phyloP scores from a whole-genome alignment of 2,888 invertebrate genomes.

The Orchesellides sinensis region DNA sequence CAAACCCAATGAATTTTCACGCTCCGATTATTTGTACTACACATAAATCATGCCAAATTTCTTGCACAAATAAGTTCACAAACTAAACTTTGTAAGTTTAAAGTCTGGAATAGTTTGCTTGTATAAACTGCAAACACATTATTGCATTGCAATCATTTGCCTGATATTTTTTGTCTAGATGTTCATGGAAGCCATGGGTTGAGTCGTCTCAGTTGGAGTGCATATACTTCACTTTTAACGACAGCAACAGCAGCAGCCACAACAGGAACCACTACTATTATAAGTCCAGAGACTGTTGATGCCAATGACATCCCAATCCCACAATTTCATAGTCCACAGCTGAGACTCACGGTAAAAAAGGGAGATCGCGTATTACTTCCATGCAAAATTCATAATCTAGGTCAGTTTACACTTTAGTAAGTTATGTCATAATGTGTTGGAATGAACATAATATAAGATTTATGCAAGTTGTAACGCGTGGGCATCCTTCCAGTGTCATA shows the following conservation, averaged over 20 bases:
- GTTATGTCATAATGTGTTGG: neutral
- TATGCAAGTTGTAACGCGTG: too few species aligned
- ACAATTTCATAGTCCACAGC: constrained; percentile 70
- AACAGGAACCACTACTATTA: constrained; percentile 1
- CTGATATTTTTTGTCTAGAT: constrained; percentile 26
- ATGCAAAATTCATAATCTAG: constrained; percentile 84
- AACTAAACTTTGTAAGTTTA: too few species aligned
- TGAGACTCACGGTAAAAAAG: constrained; percentile 64
- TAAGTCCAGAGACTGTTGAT: constrained; percentile 40
- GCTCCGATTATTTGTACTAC: too few species aligned
- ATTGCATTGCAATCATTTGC: neutral
- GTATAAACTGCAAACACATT: too few species aligned
- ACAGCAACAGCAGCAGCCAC: constrained; percentile 10
- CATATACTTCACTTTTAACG: constrained; percentile 1
- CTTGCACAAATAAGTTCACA: too few species aligned
- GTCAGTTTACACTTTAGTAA: constrained; percentile 78
- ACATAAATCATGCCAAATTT: too few species aligned
- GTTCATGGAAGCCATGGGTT: constrained; percentile 52
- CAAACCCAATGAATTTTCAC: too few species aligned
- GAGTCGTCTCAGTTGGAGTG: constrained; percentile 49
- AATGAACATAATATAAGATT: too few species aligned
- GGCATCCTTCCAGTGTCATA: too few species aligned
- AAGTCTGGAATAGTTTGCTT: too few species aligned
- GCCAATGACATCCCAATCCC: constrained; percentile 41
- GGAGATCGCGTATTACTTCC: constrained; percentile 86